Evolutionary conservation across 2,113 vertebrate species (phyloP).

Genomic region (Saccopteryx bilineata): DNA sequence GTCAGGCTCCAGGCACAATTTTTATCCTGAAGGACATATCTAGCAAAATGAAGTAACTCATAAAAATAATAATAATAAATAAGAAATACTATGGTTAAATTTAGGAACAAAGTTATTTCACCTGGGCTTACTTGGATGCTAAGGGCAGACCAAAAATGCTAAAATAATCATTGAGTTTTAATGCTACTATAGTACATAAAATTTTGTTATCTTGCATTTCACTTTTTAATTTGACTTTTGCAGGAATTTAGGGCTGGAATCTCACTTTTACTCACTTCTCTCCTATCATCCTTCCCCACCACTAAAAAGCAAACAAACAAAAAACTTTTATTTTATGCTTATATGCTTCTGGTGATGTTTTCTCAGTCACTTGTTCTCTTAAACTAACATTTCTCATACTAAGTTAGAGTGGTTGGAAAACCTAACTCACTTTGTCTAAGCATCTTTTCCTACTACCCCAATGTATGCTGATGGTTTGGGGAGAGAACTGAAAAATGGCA

Average conservation of each 20-base stretch:
- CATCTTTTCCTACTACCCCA: neutral
- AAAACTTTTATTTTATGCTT: neutral
- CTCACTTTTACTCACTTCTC: neutral
- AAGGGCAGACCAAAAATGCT: neutral
- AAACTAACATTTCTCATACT: neutral
- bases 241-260: neutral
- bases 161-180: slow-evolving; percentile 23
- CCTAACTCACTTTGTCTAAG: neutral
- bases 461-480: slow-evolving; percentile 10
- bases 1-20: neutral
- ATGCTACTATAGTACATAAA: neutral
- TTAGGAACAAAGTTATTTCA: neutral
- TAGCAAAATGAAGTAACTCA: neutral
- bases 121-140: neutral
- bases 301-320: neutral
- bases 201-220: neutral
- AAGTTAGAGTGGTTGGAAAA: slow-evolving; percentile 11
- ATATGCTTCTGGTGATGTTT: slow-evolving; percentile 18
- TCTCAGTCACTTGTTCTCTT: neutral
- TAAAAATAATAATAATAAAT: neutral
- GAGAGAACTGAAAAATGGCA: neutral
- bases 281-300: neutral
- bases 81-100: neutral
- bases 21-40: neutral
- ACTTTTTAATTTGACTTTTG: neutral